These are phyloP conservation scores for Amphiprion ocellaris DNA, from an alignment of 2,113 vertebrate species.

Conservation along the genomic window DNA sequence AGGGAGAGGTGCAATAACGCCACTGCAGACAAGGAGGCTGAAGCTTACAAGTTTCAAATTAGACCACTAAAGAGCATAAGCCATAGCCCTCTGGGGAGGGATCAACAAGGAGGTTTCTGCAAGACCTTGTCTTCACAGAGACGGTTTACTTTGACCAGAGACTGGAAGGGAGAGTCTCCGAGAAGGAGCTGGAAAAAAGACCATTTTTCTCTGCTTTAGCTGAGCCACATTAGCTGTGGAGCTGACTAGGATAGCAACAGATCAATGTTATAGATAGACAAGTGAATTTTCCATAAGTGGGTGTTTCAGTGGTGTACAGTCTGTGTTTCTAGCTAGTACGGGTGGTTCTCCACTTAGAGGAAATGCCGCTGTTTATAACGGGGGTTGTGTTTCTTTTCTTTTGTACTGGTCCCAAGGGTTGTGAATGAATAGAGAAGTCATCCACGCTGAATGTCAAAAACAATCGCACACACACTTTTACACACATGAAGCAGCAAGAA, in stretches of 20 bases:
- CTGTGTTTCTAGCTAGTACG: constrained; percentile 55
- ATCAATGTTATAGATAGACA: constrained; percentile 69
- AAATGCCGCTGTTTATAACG: constrained; percentile 52
- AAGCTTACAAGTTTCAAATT: constrained; percentile 59
- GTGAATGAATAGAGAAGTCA: constrained; percentile 42
- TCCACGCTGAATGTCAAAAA: constrained; percentile 68
- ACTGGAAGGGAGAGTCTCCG: constrained; percentile 27
- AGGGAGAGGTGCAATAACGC: constrained; percentile 80
- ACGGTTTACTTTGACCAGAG: constrained; percentile 46
- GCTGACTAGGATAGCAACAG: constrained; percentile 80
- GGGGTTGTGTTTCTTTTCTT: constrained; percentile 23
- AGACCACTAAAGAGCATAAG: constrained; percentile 68
- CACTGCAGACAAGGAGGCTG: constrained; percentile 56
- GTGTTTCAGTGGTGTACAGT: constrained; percentile 61
- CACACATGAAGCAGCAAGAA: background rate
- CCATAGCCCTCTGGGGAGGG: constrained; percentile 66
- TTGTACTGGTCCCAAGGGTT: constrained; percentile 42
- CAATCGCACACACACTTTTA: background rate
- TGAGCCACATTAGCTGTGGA: constrained; percentile 81
- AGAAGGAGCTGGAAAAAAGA: constrained; percentile 9
- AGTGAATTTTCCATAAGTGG: constrained; percentile 68
- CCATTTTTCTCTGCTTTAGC: constrained; percentile 76
- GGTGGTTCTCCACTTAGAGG: constrained; percentile 55
- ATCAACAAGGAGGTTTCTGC: constrained; percentile 44
- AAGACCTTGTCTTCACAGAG: constrained; percentile 51